Base-by-base conservation (phyloP, 2,113 vertebrate species). In the Cyanoliseus patagonus region DNA sequence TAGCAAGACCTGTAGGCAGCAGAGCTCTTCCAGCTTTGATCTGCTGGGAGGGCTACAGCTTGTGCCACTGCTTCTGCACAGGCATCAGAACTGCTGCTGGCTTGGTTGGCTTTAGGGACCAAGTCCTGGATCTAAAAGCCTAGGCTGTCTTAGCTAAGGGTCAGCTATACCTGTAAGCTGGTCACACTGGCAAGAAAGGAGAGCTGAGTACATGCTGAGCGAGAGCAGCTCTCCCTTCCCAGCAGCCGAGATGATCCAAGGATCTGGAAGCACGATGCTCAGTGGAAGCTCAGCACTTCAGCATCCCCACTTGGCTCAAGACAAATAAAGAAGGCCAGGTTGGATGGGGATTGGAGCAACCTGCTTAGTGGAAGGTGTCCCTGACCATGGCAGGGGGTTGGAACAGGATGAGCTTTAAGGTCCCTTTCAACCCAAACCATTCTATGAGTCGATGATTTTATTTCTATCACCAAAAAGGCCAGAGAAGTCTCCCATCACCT, bases 221-320 rank as follows among this genome's bases (percentile, higher is more conserved):
- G 2, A 51, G 15, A 20, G n/a, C 30, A 55, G 44, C 63, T 73
- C 35, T 76, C 39, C 49, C 27, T 42, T 22, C 51, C 76, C 59
- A 59, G 35, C 57, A 35, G 19, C 2, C 5, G 7, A 44, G 53
- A 46, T 25, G 42, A 78, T 20, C 46, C 67, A 39, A 51, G 75
- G 33, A 77, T 22, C 46, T 6, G 13, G 33, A 86, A 47, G n/a
- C 11, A 3, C 0, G 0, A 63, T 39, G 61, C 55, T 64, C 75
- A 63, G 39, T 62, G 67, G 52, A 90, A 79, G 57, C 22, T 83
- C 73, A 75, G 76, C 66, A 28, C 35, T 30, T 62, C 66, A 75
- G 42, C 64, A 49, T 18, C 53, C 37, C 61, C 8, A 5, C 39
- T 16, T 27, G 49, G 41, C 68, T 83, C 55, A 46, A 35, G 13